Conservation (phyloP, 2,888 invertebrate species). For the Linnaemya vulpina region DNA sequence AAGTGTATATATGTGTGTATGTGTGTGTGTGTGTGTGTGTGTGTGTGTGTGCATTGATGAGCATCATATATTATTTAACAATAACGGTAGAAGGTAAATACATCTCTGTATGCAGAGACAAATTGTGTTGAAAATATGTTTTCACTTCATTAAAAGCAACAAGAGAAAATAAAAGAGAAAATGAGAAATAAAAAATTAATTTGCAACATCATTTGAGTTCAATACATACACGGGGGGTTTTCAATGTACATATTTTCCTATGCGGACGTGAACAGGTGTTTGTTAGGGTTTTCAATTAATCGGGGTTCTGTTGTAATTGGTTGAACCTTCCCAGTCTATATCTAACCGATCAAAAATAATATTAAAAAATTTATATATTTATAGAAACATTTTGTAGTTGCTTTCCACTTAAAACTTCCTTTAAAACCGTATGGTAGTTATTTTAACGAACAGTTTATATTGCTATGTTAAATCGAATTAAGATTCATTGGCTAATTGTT, state of each 20-base stretch:
- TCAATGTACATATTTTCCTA: background rate
- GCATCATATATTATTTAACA: background rate
- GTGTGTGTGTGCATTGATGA: background rate
- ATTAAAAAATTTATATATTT: too few species aligned
- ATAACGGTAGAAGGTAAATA: constrained; percentile 11
- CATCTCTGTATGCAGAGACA: constrained; percentile 21
- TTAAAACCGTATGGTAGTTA: too few species aligned
- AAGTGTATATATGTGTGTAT: background rate
- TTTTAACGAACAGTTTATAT: too few species aligned
- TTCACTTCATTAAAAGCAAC: constrained; percentile 48
- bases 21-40: background rate
- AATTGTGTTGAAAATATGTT: constrained; percentile 49
- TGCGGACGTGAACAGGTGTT: background rate
- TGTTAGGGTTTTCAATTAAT: background rate
- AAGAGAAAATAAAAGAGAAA: background rate
- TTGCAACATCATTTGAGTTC: constrained; percentile 55
- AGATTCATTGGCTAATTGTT: too few species aligned
- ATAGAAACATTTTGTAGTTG: too few species aligned
- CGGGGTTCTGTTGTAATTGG: too few species aligned
- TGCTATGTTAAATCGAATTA: too few species aligned
- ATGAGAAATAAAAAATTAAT: constrained; percentile 19
- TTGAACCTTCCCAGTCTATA: too few species aligned
- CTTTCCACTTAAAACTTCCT: too few species aligned
- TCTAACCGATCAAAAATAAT: too few species aligned
- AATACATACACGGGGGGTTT: constrained; percentile 29